A percentile compares a stretch with the other conserved stretches of the same genome.
Conservation (phyloP, 2,888 invertebrate genomes). For the Timandra comae region DNA sequence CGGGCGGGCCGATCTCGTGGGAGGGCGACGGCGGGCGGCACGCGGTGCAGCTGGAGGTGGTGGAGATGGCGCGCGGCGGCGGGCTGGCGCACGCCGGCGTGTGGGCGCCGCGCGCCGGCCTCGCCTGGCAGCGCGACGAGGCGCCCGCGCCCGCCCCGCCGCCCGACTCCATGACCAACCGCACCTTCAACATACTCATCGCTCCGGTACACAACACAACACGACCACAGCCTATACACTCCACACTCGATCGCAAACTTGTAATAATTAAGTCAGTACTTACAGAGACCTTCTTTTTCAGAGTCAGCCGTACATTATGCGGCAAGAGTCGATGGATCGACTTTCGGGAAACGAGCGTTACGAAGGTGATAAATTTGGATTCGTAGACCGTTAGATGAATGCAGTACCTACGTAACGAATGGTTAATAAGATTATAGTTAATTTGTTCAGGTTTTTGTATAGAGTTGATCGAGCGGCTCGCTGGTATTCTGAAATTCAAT, state of each 20-base stretch:
- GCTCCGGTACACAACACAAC: conserved; percentile 30
- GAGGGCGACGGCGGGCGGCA: conserved; percentile 15
- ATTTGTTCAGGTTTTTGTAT: conserved; percentile 91
- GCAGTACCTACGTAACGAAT: too few relatives aligned
- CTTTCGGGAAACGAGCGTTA: conserved; percentile 87
- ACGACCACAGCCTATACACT: not conserved
- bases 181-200: conserved; percentile 58
- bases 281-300: too few relatives aligned
- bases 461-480: conserved; percentile 88
- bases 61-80: conserved; percentile 53
- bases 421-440: too few relatives aligned
- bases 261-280: too few relatives aligned
- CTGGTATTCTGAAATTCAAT: conserved; percentile 84
- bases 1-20: conserved; percentile 16
- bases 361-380: too few relatives aligned
- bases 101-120: conserved; percentile 42
- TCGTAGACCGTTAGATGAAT: too few relatives aligned
- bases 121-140: conserved; percentile 39
- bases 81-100: conserved; percentile 36
- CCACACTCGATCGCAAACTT: not conserved
- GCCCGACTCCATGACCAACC: conserved; percentile 54
- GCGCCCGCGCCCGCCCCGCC: conserved; percentile 33
- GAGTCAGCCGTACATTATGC: conserved; percentile 93
- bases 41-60: conserved; percentile 29
- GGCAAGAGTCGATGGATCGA: conserved; percentile 79